A percentile compares a stretch with the other conserved stretches of the same genome.
Evolutionary conservation across 2,888 invertebrate genomes (phyloP).

Genomic region (Ellobium chinense): DNA sequence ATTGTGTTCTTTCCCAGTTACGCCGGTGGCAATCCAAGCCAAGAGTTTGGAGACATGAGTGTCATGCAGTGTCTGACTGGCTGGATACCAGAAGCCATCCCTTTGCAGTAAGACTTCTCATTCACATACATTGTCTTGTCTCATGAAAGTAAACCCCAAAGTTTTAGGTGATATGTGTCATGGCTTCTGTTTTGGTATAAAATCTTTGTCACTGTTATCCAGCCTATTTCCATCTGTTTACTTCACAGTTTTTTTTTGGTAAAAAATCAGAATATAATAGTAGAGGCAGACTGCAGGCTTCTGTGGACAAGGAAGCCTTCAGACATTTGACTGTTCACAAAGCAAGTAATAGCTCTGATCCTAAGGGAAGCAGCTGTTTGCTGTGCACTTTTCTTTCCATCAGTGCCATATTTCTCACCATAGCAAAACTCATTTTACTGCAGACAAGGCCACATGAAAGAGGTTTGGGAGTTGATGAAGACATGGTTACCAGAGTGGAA

Average conservation of each 20-base stretch:
- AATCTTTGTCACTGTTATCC: background rate
- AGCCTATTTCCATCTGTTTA: background rate
- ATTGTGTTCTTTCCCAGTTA: slow-evolving; percentile 34
- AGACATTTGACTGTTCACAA: too few relatives aligned
- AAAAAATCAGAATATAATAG: too few relatives aligned
- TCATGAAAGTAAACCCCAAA: background rate
- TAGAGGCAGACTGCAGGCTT: too few relatives aligned
- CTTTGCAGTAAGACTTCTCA: slow-evolving; percentile 75
- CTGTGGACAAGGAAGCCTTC: too few relatives aligned
- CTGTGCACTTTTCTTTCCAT: too few relatives aligned
- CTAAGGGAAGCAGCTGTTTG: too few relatives aligned
- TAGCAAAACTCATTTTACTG: too few relatives aligned
- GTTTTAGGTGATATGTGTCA: background rate
- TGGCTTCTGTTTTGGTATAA: background rate
- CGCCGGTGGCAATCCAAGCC: slow-evolving; percentile 55
- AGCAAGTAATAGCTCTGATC: too few relatives aligned
- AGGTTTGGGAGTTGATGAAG: slow-evolving; percentile 77
- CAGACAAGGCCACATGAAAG: slow-evolving; percentile 62
- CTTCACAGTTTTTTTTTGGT: background rate
- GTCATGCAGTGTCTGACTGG: slow-evolving; percentile 78
- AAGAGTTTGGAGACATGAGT: slow-evolving; percentile 79
- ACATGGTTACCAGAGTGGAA: slow-evolving; percentile 75
- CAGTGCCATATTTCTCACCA: too few relatives aligned
- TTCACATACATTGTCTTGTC: background rate
- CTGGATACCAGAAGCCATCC: slow-evolving; percentile 79